These are phyloP conservation scores for Pteropus rufus DNA, from an alignment of 2,797 vertebrate genomes.

Conservation along the genomic window DNA sequence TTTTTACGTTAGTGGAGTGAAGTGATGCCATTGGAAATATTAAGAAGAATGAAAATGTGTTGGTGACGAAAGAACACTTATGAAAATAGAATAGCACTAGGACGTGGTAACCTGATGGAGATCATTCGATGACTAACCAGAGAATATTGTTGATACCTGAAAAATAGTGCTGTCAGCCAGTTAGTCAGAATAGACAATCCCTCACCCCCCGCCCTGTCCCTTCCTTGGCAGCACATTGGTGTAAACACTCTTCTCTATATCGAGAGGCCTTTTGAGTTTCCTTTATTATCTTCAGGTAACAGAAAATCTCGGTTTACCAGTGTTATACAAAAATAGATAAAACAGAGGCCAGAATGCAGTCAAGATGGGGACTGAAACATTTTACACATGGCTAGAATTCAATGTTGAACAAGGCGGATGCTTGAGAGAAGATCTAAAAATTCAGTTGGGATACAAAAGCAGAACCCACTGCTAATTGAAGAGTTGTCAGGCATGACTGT, in stretches of 20 bases:
- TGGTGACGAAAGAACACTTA: constrained; percentile 65
- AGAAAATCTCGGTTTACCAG: neutral
- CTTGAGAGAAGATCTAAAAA: neutral
- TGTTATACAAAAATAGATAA: neutral
- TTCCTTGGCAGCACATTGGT: neutral
- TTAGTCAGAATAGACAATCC: constrained; percentile 25
- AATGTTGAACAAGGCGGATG: neutral
- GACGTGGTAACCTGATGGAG: constrained; percentile 29
- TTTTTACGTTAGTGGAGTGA: constrained; percentile 57
- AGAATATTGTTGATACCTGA: constrained; percentile 28
- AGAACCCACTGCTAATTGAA: neutral
- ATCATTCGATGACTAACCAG: constrained; percentile 32
- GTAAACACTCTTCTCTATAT: neutral
- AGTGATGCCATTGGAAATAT: constrained; percentile 73
- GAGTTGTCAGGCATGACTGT: neutral
- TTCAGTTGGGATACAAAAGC: neutral
- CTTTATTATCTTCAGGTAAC: neutral
- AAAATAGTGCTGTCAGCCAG: constrained; percentile 29
- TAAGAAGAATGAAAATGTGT: constrained; percentile 68
- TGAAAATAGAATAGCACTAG: constrained; percentile 65
- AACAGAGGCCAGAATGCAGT: neutral
- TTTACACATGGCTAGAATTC: neutral
- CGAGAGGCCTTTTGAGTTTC: neutral
- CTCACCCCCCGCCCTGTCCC: no score
- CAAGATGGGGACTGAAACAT: neutral